Conservation (phyloP, 2,888 invertebrate genomes). For the Papilio demoleus region DNA sequence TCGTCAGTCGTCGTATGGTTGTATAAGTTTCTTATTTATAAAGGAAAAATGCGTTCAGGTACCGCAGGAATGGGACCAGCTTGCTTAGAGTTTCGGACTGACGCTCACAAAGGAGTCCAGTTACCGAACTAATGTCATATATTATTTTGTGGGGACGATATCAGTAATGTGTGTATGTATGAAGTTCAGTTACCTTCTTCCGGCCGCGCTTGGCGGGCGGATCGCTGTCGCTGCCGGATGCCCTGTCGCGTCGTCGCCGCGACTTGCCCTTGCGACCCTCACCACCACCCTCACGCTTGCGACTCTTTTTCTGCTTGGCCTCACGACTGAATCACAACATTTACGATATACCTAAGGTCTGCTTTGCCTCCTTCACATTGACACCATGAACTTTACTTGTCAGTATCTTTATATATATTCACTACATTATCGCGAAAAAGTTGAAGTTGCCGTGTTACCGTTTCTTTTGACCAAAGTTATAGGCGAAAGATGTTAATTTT, state of each 20-base stretch:
- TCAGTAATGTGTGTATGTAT: not conserved
- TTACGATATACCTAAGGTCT: too few species aligned
- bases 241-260: conserved; percentile 65
- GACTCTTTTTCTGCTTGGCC: conserved; percentile 84
- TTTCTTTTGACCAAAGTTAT: too few species aligned
- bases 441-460: too few species aligned
- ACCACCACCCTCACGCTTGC: conserved; percentile 88
- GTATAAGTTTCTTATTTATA: too few species aligned
- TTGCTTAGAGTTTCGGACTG: too few species aligned
- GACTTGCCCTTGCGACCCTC: conserved; percentile 85
- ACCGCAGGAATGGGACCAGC: too few species aligned
- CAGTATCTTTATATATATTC: not conserved
- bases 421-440: too few species aligned
- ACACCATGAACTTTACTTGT: not conserved
- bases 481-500: too few species aligned
- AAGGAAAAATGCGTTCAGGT: too few species aligned
- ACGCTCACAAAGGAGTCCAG: too few species aligned
- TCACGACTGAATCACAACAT: conserved; percentile 58
- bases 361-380: not conserved
- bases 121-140: too few species aligned
- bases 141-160: not conserved
- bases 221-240: conserved; percentile 87
- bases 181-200: conserved; percentile 75
- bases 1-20: too few species aligned
- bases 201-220: conserved; percentile 85